Evolutionary conservation across 1,140 invertebrate species (phyloP).

Genomic region (Drosophila subobscura): DNA sequence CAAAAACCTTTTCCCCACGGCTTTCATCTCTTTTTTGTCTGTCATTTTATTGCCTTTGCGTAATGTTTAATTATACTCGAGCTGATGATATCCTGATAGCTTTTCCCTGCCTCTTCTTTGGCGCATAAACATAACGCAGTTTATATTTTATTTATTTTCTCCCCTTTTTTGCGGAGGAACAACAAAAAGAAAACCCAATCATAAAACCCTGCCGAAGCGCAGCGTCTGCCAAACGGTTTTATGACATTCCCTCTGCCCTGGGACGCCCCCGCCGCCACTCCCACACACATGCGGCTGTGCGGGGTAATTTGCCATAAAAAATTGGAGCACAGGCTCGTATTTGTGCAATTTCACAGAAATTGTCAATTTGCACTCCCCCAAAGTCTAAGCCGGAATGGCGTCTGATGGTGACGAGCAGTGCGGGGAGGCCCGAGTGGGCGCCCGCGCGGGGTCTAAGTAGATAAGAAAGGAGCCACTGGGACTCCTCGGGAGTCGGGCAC

Average conservation of each 20-base stretch:
- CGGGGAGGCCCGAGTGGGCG: not conserved
- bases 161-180: constrained; percentile 41
- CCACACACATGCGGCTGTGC: constrained; percentile 61
- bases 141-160: constrained; percentile 79
- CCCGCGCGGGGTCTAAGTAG: not conserved
- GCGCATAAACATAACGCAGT: constrained; percentile 80
- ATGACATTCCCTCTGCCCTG: constrained; percentile 53
- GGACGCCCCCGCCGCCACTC: too few species aligned
- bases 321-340: constrained; percentile 73
- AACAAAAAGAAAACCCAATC: constrained; percentile 63
- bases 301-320: constrained; percentile 80
- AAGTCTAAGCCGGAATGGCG: constrained; percentile 73
- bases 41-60: constrained; percentile 61
- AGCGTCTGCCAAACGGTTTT: constrained; percentile 70
- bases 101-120: constrained; percentile 39
- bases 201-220: constrained; percentile 61
- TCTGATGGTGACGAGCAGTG: constrained; percentile 22
- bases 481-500: constrained; percentile 23
- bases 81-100: constrained; percentile 65
- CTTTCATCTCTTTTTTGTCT: constrained; percentile 18
- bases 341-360: constrained; percentile 81
- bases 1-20: not conserved
- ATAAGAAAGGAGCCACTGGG: constrained; percentile 24
- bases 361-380: constrained; percentile 78
- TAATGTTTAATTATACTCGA: constrained; percentile 76